These are phyloP conservation scores for Pseudoips prasinana DNA, from an alignment of 2,888 invertebrate species.

Conservation along the genomic window DNA sequence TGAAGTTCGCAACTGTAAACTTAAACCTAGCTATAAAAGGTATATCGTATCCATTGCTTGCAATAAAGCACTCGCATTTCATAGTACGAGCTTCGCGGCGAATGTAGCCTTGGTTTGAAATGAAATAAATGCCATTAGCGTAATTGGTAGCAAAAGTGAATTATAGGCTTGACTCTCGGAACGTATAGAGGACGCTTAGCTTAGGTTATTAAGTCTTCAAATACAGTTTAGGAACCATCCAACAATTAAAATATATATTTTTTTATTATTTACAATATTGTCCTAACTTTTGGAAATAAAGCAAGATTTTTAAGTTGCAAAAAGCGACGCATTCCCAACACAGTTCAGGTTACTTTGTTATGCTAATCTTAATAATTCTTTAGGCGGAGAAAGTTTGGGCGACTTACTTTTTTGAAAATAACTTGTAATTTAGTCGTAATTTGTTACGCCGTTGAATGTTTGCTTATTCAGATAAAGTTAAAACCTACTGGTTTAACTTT, in stretches of 20 bases:
- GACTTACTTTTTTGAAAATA: slow-evolving; percentile 75
- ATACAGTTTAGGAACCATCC: slow-evolving; percentile 12
- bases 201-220: slow-evolving; percentile 10
- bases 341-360: slow-evolving; percentile 78
- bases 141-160: slow-evolving; percentile 63
- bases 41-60: slow-evolving; percentile 29
- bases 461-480: slow-evolving; percentile 39
- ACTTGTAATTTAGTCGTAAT: slow-evolving; percentile 76
- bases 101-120: slow-evolving; percentile 45
- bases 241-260: slow-evolving; percentile 18
- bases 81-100: background rate
- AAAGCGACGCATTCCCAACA: slow-evolving; percentile 68
- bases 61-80: slow-evolving; percentile 32
- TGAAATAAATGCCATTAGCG: slow-evolving; percentile 75
- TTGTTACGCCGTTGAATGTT: slow-evolving; percentile 63
- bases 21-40: slow-evolving; percentile 17
- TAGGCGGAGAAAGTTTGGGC: slow-evolving; percentile 67
- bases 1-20: background rate
- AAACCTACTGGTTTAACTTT: slow-evolving; percentile 21
- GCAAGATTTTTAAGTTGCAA: slow-evolving; percentile 56
- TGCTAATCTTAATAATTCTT: slow-evolving; percentile 81
- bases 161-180: slow-evolving; percentile 41
- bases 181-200: slow-evolving; percentile 1
- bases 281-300: slow-evolving; percentile 27
- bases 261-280: slow-evolving; percentile 18